Conservation (phyloP, 2,113 vertebrate species). For the Alaudala cheleensis region DNA sequence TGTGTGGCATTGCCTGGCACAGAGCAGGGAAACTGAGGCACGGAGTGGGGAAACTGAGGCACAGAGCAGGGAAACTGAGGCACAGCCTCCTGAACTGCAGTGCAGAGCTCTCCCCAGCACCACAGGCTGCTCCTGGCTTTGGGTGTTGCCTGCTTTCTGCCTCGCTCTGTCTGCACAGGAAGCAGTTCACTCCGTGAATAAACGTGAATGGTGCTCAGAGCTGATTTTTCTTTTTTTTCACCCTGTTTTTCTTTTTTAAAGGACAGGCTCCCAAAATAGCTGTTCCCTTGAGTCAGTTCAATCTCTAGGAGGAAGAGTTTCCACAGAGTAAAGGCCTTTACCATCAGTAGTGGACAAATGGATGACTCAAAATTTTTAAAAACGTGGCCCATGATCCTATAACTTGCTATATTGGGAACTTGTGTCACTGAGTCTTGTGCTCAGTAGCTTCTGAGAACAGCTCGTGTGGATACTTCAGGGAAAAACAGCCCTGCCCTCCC, state of each 20-base stretch:
- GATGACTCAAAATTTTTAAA: not conserved
- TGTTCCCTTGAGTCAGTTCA: constrained; percentile 20
- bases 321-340: constrained; percentile 18
- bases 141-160: constrained; percentile 20
- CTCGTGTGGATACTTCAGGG: not conserved
- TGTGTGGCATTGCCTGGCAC: not conserved
- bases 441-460: constrained; percentile 16
- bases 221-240: not conserved
- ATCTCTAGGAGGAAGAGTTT: constrained; percentile 22
- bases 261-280: constrained; percentile 32
- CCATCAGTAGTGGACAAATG: not conserved
- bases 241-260: constrained; percentile 20
- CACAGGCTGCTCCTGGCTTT: not conserved
- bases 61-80: not conserved
- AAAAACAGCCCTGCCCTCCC: not conserved
- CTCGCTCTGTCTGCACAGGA: constrained; percentile 47
- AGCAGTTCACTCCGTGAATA: constrained; percentile 33
- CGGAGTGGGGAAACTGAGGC: not conserved
- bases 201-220: not conserved
- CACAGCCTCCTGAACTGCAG: not conserved
- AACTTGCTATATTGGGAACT: constrained; percentile 23
- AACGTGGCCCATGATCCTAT: not conserved
- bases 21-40: constrained; percentile 14
- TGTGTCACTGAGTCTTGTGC: not conserved
- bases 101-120: not conserved